Evolutionary conservation across 1,140 invertebrate genomes (phyloP), one percentile per base, ranked within the genome.

Genomic region (Gryllus bimaculatus): DNA sequence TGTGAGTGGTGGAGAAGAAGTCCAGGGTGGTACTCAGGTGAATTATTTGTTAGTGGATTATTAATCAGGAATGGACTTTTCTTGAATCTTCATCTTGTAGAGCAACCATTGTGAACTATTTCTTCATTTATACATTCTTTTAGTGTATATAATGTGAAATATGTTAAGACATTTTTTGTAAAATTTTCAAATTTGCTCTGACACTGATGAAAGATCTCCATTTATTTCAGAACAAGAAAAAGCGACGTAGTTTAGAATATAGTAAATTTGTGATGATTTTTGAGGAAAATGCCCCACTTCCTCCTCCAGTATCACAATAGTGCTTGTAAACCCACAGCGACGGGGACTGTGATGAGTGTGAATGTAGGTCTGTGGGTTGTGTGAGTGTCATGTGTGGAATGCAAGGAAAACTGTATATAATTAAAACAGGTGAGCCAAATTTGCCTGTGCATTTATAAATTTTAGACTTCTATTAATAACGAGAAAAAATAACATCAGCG

Each of bases 261-360:
- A 88, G 86, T 80, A 89, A 89, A 78, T 82, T 91, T 76, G 86
- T 88, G 7, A 88, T 90, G 82, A 83, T 87, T 75, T 90, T 89
- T 81, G 90, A 91, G 84, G 90, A 90, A 83, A 87, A 91, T 81
- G 88, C 89, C 0, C 89, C 89, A 0, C 83, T 91, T 74, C 89
- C 89, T 0, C 83, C 87, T 4, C 85, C 88, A n/a, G 10, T 73
- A 15, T 48, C 73, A 10, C 8, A 79, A 15, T 79, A 66, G 54
- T 66, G 54, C 10, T 66, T 66, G 18, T 66, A 13, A 10, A 18
- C 54, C 54, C 54, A 66, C 54, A 66, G 54, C 10, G 7, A 66
- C 1, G 18, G 54, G 18, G 18, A 3, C 54, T 66, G 54, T 66
- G 54, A 66, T 66, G 54, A 66, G 54, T 66, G 18, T 66, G 54